A percentile compares a stretch with the other conserved stretches of the same genome.
Evolutionary conservation across 1,140 invertebrate species (phyloP).

Genomic region (Drosophila littoralis): DNA sequence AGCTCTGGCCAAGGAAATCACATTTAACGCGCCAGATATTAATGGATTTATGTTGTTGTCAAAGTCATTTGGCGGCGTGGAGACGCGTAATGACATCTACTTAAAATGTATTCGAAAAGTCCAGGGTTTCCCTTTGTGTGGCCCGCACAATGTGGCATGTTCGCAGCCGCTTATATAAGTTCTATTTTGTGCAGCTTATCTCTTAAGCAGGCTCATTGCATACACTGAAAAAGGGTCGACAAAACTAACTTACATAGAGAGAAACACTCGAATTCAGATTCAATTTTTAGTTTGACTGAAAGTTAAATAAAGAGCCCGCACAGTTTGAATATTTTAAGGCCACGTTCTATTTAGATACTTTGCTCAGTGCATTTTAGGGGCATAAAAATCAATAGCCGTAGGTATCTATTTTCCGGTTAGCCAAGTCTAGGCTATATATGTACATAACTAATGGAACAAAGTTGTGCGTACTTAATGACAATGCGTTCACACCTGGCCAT

Average conservation of each 20-base stretch:
- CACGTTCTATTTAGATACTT: neutral
- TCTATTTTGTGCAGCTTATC: conserved; percentile 28
- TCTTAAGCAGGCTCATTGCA: conserved; percentile 9
- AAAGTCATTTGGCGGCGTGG: conserved; percentile 26
- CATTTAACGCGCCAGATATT: conserved; percentile 36
- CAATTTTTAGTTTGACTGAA: no score
- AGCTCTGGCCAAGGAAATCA: conserved; percentile 5
- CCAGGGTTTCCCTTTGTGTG: conserved; percentile 23
- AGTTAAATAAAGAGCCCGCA: no score
- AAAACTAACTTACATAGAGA: no score
- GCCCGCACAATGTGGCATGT: neutral
- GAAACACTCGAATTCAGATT: neutral
- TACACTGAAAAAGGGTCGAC: neutral
- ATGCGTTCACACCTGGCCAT: conserved; percentile 33
- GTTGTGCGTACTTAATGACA: conserved; percentile 27
- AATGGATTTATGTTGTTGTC: conserved; percentile 58
- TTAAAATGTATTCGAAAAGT: conserved; percentile 38
- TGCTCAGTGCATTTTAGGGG: conserved; percentile 8
- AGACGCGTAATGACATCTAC: conserved; percentile 30
- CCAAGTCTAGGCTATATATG: conserved; percentile 7
- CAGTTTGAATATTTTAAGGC: neutral
- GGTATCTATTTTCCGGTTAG: conserved; percentile 20
- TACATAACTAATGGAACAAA: conserved; percentile 36
- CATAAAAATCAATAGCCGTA: conserved; percentile 37
- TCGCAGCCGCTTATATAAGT: conserved; percentile 15